Evolutionary conservation across 2,797 vertebrate genomes (phyloP).

Genomic region (Nasua narica): DNA sequence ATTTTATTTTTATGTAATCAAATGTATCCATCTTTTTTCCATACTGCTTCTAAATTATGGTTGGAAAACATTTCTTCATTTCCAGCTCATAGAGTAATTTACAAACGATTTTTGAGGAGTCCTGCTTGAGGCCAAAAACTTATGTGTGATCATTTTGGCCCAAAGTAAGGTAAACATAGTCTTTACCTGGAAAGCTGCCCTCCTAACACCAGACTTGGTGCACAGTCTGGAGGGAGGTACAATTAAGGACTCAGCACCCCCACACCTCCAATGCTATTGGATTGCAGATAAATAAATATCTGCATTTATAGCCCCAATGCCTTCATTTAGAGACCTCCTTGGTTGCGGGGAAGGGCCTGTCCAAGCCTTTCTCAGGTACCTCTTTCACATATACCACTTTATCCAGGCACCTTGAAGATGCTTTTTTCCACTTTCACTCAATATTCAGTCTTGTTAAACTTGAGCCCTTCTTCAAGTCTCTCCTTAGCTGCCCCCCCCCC

Average conservation of each 20-base stretch:
- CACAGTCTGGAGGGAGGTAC: background rate
- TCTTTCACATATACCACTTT: background rate
- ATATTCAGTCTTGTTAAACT: background rate
- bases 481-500: too few relatives aligned
- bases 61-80: background rate
- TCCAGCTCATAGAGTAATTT: background rate
- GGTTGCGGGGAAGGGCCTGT: accelerated
- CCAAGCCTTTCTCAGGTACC: background rate
- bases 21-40: background rate
- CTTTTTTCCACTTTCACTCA: background rate
- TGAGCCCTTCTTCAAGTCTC: background rate
- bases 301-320: background rate
- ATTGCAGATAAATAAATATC: background rate
- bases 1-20: background rate
- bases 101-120: background rate
- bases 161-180: background rate
- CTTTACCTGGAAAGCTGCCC: background rate
- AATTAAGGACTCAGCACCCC: background rate
- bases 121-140: background rate
- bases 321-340: background rate
- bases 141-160: background rate
- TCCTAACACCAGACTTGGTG: background rate
- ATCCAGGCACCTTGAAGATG: background rate
- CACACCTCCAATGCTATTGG: background rate
- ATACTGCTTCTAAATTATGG: background rate